Percentiles rank a stretch among this genome's conserved stretches.
phyloP scores from a whole-genome alignment of 2,888 invertebrate genomes.

The Coecobrya sp. region DNA sequence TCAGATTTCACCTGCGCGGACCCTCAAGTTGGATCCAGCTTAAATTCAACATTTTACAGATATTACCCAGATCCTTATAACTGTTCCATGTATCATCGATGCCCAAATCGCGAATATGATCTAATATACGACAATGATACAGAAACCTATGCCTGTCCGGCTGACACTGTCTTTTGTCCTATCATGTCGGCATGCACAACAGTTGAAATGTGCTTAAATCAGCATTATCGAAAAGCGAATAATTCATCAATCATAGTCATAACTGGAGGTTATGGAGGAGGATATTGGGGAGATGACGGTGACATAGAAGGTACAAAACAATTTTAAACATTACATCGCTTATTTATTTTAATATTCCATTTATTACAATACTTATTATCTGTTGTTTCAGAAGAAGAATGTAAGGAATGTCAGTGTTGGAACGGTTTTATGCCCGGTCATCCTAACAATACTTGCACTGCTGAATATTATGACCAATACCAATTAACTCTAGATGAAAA shows the following conservation, averaged over 20 bases:
- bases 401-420: neutral
- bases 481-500: constrained; percentile 53
- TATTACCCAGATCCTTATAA: constrained; percentile 67
- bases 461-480: constrained; percentile 16
- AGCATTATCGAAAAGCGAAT: neutral
- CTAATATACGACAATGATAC: neutral
- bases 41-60: neutral
- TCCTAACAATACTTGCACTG: constrained; percentile 32
- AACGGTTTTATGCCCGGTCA: neutral
- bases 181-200: constrained; percentile 27
- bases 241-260: neutral
- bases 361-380: neutral
- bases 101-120: neutral
- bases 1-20: constrained; percentile 29
- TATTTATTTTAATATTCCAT: neutral
- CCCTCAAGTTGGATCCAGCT: constrained; percentile 11
- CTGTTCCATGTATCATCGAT: constrained; percentile 56
- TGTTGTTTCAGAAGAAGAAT: neutral
- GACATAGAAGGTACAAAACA: constrained; percentile 1
- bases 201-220: constrained; percentile 31
- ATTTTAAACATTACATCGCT: neutral
- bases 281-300: neutral
- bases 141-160: neutral
- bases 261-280: constrained; percentile 14
- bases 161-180: constrained; percentile 65